These are phyloP conservation scores for Passer montanus DNA, from an alignment of 2,113 vertebrate genomes.

Conservation along the genomic window DNA sequence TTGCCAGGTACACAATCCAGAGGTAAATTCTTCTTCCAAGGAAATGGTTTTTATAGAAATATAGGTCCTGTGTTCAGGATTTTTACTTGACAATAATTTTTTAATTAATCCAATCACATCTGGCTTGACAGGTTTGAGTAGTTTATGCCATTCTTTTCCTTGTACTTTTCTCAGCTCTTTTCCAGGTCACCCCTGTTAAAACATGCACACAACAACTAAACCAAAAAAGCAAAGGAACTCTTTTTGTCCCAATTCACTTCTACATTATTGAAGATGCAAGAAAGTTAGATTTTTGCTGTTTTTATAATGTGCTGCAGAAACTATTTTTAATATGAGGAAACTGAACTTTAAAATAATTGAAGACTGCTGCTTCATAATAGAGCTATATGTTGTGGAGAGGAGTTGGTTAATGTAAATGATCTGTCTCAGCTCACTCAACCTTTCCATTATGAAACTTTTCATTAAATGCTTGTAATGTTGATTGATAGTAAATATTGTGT, in stretches of 20 bases:
- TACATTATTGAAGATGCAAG: neutral
- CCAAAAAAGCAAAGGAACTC: neutral
- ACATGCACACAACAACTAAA: neutral
- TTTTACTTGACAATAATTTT: too few relatives aligned
- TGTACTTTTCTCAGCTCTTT: neutral
- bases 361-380: neutral
- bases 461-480: conserved; percentile 55
- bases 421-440: neutral
- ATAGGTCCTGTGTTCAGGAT: fast-evolving
- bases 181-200: neutral
- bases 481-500: conserved; percentile 53
- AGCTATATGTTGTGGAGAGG: neutral
- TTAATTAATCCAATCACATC: too few relatives aligned
- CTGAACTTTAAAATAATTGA: neutral
- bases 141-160: neutral
- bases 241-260: neutral
- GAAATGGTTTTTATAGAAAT: neutral
- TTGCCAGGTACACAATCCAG: too few relatives aligned
- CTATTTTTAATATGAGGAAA: neutral
- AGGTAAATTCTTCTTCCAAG: neutral
- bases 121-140: neutral
- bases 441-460: conserved; percentile 46
- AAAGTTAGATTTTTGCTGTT: neutral
- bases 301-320: neutral
- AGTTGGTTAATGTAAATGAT: conserved; percentile 38